Evolutionary conservation across 2,888 invertebrate species (phyloP).

Genomic region (Harpalus rufipes): DNA sequence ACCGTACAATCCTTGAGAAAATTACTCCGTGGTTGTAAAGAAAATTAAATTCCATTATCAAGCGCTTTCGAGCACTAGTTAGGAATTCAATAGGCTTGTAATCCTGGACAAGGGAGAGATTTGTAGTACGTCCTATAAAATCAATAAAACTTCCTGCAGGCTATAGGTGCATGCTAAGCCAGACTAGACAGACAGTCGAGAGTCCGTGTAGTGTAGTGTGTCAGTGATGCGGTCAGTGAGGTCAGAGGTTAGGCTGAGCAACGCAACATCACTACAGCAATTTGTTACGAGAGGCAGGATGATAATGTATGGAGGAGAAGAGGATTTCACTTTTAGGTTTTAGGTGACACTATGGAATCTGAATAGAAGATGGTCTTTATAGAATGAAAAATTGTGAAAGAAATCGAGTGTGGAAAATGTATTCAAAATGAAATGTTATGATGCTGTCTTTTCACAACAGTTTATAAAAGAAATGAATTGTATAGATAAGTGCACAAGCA

Average conservation of each 20-base stretch:
- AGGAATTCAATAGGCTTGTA: conserved; percentile 25
- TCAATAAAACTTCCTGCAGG: conserved; percentile 13
- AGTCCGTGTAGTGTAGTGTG: conserved; percentile 28
- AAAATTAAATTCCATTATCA: neutral
- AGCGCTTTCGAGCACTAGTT: conserved; percentile 4
- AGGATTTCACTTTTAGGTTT: neutral
- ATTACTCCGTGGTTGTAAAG: neutral
- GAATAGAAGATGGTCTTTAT: no score
- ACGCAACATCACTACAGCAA: neutral
- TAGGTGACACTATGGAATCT: no score
- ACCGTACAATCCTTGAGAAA: no score
- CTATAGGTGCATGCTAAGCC: neutral
- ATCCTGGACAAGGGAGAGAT: conserved; percentile 32
- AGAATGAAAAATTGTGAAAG: no score
- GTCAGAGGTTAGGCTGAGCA: conserved; percentile 24
- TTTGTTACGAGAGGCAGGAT: neutral
- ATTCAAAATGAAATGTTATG: no score
- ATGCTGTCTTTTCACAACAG: no score
- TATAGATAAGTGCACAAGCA: no score
- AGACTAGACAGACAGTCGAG: neutral
- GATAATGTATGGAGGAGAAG: neutral
- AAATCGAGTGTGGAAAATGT: no score
- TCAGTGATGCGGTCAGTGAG: conserved; percentile 32
- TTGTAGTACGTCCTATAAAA: conserved; percentile 38
- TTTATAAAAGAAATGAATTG: no score